Conservation (phyloP, 2,113 vertebrate species). For the Opisthocomus hoazin region DNA sequence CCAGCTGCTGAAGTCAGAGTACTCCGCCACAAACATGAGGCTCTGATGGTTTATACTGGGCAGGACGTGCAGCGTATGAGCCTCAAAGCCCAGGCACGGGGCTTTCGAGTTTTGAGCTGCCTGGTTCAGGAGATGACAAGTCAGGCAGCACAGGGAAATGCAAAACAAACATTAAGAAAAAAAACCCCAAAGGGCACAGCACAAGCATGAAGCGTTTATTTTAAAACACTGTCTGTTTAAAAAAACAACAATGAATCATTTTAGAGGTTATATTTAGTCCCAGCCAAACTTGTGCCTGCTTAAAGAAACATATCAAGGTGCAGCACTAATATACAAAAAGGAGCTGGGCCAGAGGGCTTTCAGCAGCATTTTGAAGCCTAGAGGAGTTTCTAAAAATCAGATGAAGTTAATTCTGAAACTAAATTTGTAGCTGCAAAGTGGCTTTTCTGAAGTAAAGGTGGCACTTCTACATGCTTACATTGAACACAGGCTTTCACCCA, state of each 20-base stretch:
- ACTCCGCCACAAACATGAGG: not conserved
- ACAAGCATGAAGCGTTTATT: not conserved
- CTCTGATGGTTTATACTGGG: not conserved
- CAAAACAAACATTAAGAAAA: not conserved
- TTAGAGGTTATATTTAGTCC: not conserved
- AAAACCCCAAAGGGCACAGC: not conserved
- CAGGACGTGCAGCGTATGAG: not conserved
- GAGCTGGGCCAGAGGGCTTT: not conserved
- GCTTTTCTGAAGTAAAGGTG: not conserved
- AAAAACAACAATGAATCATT: not conserved
- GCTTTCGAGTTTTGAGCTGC: not conserved
- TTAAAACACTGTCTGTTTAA: not conserved
- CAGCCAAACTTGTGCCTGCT: not conserved
- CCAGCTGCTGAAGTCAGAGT: not conserved
- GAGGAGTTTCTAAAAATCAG: not conserved
- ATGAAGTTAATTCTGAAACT: not conserved
- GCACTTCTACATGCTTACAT: fast-evolving
- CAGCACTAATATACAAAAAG: not conserved
- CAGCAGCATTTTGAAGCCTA: not conserved
- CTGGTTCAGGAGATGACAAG: not conserved
- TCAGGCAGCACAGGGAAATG: not conserved
- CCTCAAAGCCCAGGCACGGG: not conserved
- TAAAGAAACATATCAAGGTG: not conserved
- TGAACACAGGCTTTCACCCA: not conserved
- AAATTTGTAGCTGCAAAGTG: not conserved